Percentiles rank a stretch among this genome's conserved stretches.
phyloP scores from a whole-genome alignment of 1,140 invertebrate species.

The Tenebrio molitor region DNA sequence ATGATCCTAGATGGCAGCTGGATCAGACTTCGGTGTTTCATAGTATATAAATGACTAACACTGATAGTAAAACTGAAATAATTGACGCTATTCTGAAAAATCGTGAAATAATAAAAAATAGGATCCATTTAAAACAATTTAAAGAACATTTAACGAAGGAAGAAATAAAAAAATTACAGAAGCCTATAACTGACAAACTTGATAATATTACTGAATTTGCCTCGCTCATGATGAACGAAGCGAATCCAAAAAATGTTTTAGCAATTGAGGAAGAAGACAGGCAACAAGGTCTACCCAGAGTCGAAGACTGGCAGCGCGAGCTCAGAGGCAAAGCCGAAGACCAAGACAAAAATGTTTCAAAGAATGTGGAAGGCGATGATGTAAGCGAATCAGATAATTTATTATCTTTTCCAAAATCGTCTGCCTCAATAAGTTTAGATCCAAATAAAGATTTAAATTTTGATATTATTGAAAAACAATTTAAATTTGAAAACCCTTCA shows the following conservation, averaged over 20 bases:
- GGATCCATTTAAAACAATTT: no score
- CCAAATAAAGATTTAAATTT: no score
- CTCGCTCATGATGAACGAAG: slow-evolving; percentile 38
- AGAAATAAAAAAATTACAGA: slow-evolving; percentile 43
- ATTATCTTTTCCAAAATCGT: no score
- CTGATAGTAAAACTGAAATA: slow-evolving; percentile 48
- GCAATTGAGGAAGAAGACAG: slow-evolving; percentile 41
- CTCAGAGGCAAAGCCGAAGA: slow-evolving; percentile 25
- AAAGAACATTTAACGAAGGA: slow-evolving; percentile 47
- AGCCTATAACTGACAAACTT: slow-evolving; percentile 46
- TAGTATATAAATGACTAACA: slow-evolving; percentile 46
- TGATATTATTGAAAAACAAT: no score
- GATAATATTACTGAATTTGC: slow-evolving; percentile 46
- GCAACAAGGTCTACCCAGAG: slow-evolving; percentile 18
- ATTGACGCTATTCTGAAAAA: slow-evolving; percentile 46
- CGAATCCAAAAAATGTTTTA: slow-evolving; percentile 47
- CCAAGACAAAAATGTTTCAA: no score
- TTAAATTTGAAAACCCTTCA: no score
- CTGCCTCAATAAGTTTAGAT: no score
- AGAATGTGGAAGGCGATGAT: slow-evolving; percentile 39
- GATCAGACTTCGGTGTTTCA: slow-evolving; percentile 33
- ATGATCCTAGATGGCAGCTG: slow-evolving; percentile 39
- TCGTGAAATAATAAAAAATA: no score
- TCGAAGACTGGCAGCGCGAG: no score
- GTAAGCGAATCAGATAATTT: slow-evolving; percentile 35